phyloP scores from a whole-genome alignment of 2,888 invertebrate species.

The Ferrisia virgata region DNA sequence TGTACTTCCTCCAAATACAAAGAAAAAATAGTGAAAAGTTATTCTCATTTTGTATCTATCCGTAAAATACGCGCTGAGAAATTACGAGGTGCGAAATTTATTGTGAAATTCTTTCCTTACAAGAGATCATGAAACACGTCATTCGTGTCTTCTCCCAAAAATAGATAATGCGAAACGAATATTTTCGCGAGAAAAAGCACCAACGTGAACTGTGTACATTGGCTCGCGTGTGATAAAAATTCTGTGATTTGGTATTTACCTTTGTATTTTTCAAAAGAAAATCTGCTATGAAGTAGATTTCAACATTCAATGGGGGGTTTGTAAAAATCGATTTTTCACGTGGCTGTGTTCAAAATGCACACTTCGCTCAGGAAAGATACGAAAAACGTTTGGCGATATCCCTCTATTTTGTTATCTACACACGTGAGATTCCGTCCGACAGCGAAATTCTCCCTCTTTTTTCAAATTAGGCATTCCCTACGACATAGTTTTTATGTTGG shows the following conservation, averaged over 20 bases:
- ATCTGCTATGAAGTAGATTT: background rate
- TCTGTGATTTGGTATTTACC: background rate
- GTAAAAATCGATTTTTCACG: background rate
- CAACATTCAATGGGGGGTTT: background rate
- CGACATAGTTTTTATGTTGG: background rate
- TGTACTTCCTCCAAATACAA: slow-evolving; percentile 15
- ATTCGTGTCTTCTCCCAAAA: too few species aligned
- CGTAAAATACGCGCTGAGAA: background rate
- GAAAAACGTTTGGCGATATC: background rate
- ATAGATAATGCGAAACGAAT: too few species aligned
- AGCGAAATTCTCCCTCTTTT: background rate
- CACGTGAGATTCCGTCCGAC: background rate
- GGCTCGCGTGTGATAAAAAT: background rate
- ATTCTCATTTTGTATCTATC: background rate
- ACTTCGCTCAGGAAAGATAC: background rate
- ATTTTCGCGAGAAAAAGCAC: too few species aligned
- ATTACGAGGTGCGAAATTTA: background rate
- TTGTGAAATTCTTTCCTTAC: too few species aligned
- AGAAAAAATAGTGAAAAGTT: background rate
- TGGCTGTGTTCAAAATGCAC: background rate
- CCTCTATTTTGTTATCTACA: background rate
- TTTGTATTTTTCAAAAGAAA: background rate
- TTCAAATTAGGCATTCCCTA: background rate
- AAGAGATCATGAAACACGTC: too few species aligned
- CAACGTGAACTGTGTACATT: too few species aligned